Base-by-base conservation (phyloP, 1,140 invertebrate species). In the Drosophila pachea region DNA sequence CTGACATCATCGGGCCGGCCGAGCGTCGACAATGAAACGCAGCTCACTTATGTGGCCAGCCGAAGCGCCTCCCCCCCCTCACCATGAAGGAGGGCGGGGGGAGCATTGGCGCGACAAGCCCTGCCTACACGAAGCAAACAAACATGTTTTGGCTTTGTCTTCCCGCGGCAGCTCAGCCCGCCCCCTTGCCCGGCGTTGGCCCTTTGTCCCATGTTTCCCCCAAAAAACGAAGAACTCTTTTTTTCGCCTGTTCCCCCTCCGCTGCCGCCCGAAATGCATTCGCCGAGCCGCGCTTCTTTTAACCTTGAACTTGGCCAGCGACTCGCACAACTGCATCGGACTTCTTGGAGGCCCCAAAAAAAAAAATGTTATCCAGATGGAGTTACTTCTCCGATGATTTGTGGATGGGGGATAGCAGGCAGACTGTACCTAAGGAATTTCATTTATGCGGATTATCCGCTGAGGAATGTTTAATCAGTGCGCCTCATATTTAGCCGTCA, bases 1-100 rank as follows among this genome's bases (percentile, higher is more conserved):
- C 81, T 84, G 81, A 84, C 81, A 84, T 84, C 81, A 84, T 81
- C 74, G 68, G 40, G 29, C 32, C 69, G 64, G 54, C 58, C 73
- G 58, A 74, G 67, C 52, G 62, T 72, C 73, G 70, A 73, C 76
- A 71, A 72, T 71, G 67, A 69, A 79, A 70, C 63, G 70, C 52
- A 84, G 72, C 78, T 82, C 72, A 67, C 78, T 78, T 75, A 61
- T 74, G 22, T 22, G 59, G 55, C 8, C 33, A 16, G 35, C 52
- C 32, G 22, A n/a, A 14, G 11, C 14, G 11, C 12, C 40, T 14
- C 12, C 12, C 40, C 40, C 40, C 40, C 9, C 48, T 43, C 33
- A n/a, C 7, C 40, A 43, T 40, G 38, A 4, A 33, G 29, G 9
- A 7, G n/a, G 4, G 0, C 12, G 8, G 9, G 14, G 8, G n/a